A percentile compares a stretch with the other conserved stretches of the same genome.
Conservation (phyloP, 2,113 vertebrate genomes). For the Capreolus pygargus region DNA sequence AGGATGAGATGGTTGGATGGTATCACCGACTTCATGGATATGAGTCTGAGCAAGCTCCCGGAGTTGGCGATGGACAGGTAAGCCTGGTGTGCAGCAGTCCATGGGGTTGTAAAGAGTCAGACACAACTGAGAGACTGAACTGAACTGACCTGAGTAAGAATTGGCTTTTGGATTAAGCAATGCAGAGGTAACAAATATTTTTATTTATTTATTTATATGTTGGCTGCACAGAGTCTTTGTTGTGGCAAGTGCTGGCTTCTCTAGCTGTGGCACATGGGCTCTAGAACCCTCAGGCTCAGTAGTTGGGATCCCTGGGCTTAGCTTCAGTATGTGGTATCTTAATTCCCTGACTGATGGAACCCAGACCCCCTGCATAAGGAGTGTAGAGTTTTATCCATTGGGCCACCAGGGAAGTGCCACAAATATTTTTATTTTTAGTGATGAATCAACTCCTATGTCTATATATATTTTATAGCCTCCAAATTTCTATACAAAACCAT, state of each 20-base stretch:
- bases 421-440: constrained; percentile 15
- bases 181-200: neutral
- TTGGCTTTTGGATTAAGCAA: neutral
- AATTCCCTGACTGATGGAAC: neutral
- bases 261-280: neutral
- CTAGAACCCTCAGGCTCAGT: neutral
- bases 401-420: neutral
- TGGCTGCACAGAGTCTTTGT: neutral
- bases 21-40: neutral
- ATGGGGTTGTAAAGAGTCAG: neutral
- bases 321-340: neutral
- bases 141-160: neutral
- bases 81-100: neutral
- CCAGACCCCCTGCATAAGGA: neutral
- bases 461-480: neutral
- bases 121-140: neutral
- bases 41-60: neutral
- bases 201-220: neutral
- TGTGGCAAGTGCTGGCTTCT: neutral
- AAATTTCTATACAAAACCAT: neutral
- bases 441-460: neutral
- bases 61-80: neutral
- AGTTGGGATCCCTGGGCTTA: neutral
- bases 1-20: neutral
- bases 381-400: neutral